A percentile compares a stretch with the other conserved stretches of the same genome.
Evolutionary conservation across 2,797 vertebrate genomes (phyloP).

Genomic region (Girardinus metallicus): DNA sequence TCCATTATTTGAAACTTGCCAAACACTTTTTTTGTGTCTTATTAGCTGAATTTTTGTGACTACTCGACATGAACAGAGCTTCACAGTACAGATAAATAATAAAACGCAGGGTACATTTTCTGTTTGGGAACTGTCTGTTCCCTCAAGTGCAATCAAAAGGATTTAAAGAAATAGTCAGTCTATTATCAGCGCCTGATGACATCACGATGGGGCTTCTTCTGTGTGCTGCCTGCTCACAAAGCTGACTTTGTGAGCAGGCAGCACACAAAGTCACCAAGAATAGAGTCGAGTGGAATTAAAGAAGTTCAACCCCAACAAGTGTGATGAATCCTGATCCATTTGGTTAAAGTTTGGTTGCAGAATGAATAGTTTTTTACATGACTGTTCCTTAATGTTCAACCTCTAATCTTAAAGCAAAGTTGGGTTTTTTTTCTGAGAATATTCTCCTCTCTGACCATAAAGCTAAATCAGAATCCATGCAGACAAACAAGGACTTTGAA

Average conservation of each 20-base stretch:
- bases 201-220: background rate
- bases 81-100: background rate
- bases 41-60: background rate
- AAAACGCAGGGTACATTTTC: background rate
- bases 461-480: background rate
- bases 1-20: background rate
- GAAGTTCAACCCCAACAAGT: background rate
- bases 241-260: too few relatives aligned
- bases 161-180: background rate
- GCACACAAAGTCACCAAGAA: too few relatives aligned
- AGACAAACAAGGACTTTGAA: background rate
- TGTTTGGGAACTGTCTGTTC: background rate
- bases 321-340: background rate
- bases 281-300: background rate
- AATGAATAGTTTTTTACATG: background rate
- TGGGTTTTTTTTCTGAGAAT: background rate
- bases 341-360: background rate
- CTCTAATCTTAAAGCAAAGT: background rate
- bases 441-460: background rate
- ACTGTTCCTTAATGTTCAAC: background rate
- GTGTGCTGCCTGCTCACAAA: background rate
- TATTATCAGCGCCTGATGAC: background rate
- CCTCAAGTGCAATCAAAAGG: background rate
- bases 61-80: background rate
- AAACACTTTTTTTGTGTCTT: background rate